phyloP scores from a whole-genome alignment of 2,888 invertebrate species.

The Agonopterix subpropinquella region DNA sequence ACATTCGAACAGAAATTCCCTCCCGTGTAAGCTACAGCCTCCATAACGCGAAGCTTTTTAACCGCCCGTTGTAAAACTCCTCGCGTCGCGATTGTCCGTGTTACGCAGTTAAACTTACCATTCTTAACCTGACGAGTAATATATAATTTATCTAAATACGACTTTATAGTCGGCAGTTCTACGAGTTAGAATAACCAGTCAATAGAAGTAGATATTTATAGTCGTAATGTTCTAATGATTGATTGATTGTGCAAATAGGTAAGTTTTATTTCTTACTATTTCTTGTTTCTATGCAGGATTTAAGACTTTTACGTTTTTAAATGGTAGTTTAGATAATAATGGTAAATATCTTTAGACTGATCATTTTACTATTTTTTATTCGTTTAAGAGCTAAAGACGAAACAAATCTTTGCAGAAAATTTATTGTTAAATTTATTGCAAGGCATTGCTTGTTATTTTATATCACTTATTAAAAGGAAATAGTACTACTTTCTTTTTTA shows the following conservation, averaged over 20 bases:
- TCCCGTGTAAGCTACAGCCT: conserved; percentile 35
- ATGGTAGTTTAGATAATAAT: too few species aligned
- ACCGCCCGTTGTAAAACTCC: conserved; percentile 66
- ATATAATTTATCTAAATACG: conserved; percentile 53
- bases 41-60: conserved; percentile 62
- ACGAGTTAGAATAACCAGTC: neutral
- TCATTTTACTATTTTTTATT: too few species aligned
- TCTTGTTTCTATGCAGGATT: too few species aligned
- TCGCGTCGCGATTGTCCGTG: conserved; percentile 65
- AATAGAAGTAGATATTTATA: neutral
- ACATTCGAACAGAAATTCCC: conserved; percentile 6
- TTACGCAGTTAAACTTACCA: conserved; percentile 67
- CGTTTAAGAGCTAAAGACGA: too few species aligned
- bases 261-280: neutral
- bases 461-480: too few species aligned
- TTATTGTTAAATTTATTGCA: too few species aligned
- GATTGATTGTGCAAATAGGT: conserved; percentile 1
- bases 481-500: too few species aligned
- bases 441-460: too few species aligned
- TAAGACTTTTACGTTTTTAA: too few species aligned
- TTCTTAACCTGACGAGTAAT: conserved; percentile 54
- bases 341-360: too few species aligned
- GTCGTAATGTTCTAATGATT: neutral
- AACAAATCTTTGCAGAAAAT: too few species aligned
- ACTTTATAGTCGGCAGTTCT: conserved; percentile 23